Evolutionary conservation across 2,888 invertebrate species (phyloP).

Genomic region (Drosophila picticornis): DNA sequence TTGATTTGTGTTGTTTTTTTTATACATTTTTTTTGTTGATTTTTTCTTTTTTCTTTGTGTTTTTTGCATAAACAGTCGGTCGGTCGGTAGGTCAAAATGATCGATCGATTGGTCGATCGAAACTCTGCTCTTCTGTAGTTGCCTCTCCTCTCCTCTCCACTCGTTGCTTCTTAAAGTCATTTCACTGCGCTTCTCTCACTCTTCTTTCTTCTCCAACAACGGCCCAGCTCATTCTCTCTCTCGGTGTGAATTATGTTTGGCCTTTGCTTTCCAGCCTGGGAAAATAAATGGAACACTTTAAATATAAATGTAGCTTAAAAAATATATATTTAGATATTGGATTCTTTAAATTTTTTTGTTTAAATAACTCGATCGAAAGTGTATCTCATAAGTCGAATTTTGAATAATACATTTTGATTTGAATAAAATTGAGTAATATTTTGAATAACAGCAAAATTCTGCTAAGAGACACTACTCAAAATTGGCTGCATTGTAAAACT

Average conservation of each 20-base stretch:
- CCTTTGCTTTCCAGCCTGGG: constrained; percentile 36
- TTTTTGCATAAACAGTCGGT: constrained; percentile 54
- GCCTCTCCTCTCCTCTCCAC: constrained; percentile 55
- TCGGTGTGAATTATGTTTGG: constrained; percentile 13
- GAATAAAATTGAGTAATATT: not conserved
- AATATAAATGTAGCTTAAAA: constrained; percentile 8
- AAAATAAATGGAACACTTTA: constrained; percentile 5
- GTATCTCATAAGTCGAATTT: not conserved
- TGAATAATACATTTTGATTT: not conserved
- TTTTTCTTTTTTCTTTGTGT: not conserved
- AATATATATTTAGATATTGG: not conserved
- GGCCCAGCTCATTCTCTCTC: constrained; percentile 22
- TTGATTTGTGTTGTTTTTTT: constrained; percentile 42
- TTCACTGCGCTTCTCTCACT: not conserved
- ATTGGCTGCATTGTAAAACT: not conserved
- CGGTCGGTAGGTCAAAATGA: constrained; percentile 62
- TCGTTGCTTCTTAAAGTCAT: not conserved
- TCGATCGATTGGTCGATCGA: constrained; percentile 57
- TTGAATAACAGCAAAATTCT: not conserved
- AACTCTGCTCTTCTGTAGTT: constrained; percentile 30
- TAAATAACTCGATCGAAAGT: no score
- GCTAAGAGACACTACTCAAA: not conserved
- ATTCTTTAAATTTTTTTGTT: not conserved
- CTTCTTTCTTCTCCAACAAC: constrained; percentile 15
- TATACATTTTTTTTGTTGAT: not conserved